These are phyloP conservation scores for Albula glossodonta DNA, from an alignment of 2,113 vertebrate species.

Conservation along the genomic window DNA sequence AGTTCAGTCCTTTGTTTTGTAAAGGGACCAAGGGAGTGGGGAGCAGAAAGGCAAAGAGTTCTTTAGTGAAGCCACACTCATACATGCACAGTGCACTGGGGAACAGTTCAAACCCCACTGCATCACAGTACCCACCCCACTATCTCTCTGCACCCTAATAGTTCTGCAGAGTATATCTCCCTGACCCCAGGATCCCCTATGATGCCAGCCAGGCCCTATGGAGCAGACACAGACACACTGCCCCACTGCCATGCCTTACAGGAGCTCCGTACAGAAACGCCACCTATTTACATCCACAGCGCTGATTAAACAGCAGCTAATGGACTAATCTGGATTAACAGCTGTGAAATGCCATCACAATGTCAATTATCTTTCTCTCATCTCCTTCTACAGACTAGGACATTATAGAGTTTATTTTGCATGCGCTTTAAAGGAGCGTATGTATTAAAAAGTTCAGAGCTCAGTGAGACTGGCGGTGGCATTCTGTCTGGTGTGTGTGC, in stretches of 20 bases:
- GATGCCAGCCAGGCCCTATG: neutral
- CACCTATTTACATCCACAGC: neutral
- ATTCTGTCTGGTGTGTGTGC: slow-evolving; percentile 45
- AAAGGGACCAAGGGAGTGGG: neutral
- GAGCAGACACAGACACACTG: neutral
- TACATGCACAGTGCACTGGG: neutral
- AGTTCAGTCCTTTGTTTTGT: neutral
- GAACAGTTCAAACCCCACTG: slow-evolving; percentile 29
- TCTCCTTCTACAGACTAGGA: neutral
- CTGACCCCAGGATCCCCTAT: neutral
- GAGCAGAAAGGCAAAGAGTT: slow-evolving; percentile 29
- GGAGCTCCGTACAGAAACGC: neutral
- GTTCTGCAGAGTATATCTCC: neutral
- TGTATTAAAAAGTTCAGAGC: neutral
- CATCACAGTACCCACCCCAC: neutral
- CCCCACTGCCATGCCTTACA: neutral
- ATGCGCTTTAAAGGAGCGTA: neutral
- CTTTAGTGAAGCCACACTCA: slow-evolving; percentile 19
- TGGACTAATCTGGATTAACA: too few species aligned
- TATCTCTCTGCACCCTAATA: neutral
- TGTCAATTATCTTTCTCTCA: neutral
- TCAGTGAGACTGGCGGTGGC: slow-evolving; percentile 35
- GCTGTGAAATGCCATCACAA: too few species aligned
- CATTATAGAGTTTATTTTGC: neutral
- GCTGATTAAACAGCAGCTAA: neutral